Evolutionary conservation across 30 jellyfish, hydroid and myxozoan genomes (phyloP).

Genomic region (Pelagia noctiluca): DNA sequence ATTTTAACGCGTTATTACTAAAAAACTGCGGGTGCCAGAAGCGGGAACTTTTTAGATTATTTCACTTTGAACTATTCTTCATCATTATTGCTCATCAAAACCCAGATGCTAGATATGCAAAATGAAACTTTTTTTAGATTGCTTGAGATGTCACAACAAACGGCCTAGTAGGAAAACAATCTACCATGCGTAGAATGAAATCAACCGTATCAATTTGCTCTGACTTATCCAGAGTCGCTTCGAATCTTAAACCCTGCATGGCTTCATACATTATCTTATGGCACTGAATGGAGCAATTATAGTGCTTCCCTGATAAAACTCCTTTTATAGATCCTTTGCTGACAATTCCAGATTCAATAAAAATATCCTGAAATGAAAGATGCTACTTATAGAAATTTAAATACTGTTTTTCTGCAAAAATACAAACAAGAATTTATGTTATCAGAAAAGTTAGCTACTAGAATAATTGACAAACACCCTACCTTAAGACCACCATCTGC

Average conservation of each 20-base stretch:
- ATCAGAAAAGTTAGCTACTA: not conserved
- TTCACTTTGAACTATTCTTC: too few relatives aligned
- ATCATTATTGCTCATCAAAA: too few relatives aligned
- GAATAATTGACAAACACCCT: not conserved
- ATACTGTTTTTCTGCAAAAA: not conserved
- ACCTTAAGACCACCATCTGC: slow-evolving; percentile 20
- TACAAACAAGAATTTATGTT: not conserved
- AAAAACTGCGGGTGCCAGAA: too few relatives aligned
- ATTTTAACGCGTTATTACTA: too few relatives aligned
- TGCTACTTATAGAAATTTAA: not conserved
- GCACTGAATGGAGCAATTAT: slow-evolving; percentile 17
- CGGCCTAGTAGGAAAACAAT: not conserved
- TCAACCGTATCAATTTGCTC: not conserved
- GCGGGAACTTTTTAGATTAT: too few relatives aligned
- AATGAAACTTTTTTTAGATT: too few relatives aligned
- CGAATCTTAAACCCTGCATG: slow-evolving; percentile 15
- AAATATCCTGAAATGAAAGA: slow-evolving; percentile 18
- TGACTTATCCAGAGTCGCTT: not conserved
- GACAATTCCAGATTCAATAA: slow-evolving; percentile 14
- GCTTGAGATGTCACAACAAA: too few relatives aligned
- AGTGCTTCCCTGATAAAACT: slow-evolving; percentile 37
- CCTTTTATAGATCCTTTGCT: slow-evolving; percentile 18
- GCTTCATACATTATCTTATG: slow-evolving; percentile 44
- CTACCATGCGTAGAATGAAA: not conserved
- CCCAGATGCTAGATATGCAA: too few relatives aligned